Evolutionary conservation across 2,797 vertebrate genomes (phyloP), one percentile per base, ranked within the genome.

Genomic region (Gymnocypris eckloni): DNA sequence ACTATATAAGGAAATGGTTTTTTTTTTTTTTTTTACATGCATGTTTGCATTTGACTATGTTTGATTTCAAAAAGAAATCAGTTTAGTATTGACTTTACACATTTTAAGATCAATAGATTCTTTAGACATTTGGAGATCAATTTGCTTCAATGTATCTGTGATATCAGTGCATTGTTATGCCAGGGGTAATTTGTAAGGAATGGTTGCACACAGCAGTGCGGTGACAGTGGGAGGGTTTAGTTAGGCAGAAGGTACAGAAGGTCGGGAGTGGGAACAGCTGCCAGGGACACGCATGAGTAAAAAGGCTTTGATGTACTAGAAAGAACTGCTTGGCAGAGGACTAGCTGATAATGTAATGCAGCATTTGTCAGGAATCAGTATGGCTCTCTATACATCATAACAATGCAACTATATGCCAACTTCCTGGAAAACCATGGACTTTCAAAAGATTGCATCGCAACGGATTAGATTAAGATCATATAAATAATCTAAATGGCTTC

Each of bases 181-280:
- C 39, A 69, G 20, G 25, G 41, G 12, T 25, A 39, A 6, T 77
- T 77, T 84, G 61, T 8, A 59, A 79, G 39, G 11, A 54, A 78
- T 13, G 48, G 18, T 6, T 78, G 16, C 78, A 54, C n/a, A 54
- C 33, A 67, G 82, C 50, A 79, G 11, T 56, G 70, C 18, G 43
- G 28, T 61, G 66, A 69, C 33, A 69, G 43, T 54, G 48, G 33
- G 37, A 77, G 64, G 43, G 52, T 72, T 79, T 80, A 54, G 39
- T 28, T 33, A 16, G 16, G 52, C 83, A 85, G 66, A 78, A 69
- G 75, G 25, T 79, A 79, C 83, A 79, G 76, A 80, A 85, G 76
- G 83, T 85, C 52, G 1, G 20, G 52, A n/a, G 52, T 61, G 54
- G 61, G 67, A 80, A 85, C 83, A 85, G 83, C 83, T 85, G 77